Evolutionary conservation across 2,113 vertebrate species (phyloP), one percentile per base, ranked within the genome.

Genomic region (Marmota monax): DNA sequence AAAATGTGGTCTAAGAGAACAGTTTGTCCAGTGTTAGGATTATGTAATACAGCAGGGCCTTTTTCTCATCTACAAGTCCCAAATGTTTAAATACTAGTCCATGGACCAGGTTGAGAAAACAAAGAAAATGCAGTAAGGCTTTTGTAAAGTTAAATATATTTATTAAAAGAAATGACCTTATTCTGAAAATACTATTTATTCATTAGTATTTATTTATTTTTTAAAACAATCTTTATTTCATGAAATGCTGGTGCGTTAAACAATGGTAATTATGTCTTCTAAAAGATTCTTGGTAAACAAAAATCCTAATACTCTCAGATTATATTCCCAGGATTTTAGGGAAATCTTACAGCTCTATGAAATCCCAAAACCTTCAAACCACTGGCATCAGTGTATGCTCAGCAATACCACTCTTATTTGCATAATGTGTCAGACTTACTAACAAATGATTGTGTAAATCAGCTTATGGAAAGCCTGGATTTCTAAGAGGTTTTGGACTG

Each of bases 151-250:
- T 69, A 84, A 76, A 70, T 42, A 18, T 27, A 86, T 22, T 96
- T 90, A 90, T 37, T 73, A 92, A 89, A 93, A 92, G 34, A 17
- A 84, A 80, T 93, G 39, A 13, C 32, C 82, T 95, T 77, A 95
- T 86, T 63, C 32, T 94, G 34, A 96, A 96, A 95, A 90, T 69
- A 45, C 18, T 58, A 58, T 22, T 58, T 20, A 58, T 58, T 58
- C 56, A 58, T 22, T 58, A 58, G 5, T 51, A 53, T 45, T 45
- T 51, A 51, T 51, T 51, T 58, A 22, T 85, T 92, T 85, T 94
- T 92, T 48, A 53, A 53, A 39, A 87, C 10, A 73, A 22, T 53
- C 9, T 90, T 20, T 85, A 34, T 92, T 80, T 84, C n/a, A 76
- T 53, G 53, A 96, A 94, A 96, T 84, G 67, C 20, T 37, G 11